Percentiles rank a stretch among this genome's conserved stretches.
Evolutionary conservation across 2,888 invertebrate species (phyloP).

Genomic region (Drosophila eohydei): DNA sequence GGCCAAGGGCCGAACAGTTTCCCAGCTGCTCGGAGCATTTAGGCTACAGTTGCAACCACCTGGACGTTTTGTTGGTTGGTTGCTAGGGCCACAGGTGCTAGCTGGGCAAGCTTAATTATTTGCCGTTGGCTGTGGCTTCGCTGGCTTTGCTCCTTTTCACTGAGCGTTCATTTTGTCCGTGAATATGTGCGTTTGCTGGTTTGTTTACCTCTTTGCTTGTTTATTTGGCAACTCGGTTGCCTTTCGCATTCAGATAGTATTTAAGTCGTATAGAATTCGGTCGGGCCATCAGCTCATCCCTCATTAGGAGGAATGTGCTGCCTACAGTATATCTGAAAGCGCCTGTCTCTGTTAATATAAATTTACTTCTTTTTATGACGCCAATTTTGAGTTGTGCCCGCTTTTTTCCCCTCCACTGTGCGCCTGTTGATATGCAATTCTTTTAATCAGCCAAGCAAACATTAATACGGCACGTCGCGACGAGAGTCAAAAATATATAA

Average conservation of each 20-base stretch:
- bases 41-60: slow-evolving; percentile 55
- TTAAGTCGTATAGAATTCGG: slow-evolving; percentile 58
- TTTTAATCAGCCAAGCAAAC: slow-evolving; percentile 13
- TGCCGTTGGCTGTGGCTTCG: slow-evolving; percentile 54
- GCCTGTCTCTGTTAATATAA: slow-evolving; percentile 54
- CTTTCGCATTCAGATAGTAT: slow-evolving; percentile 60
- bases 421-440: slow-evolving; percentile 37
- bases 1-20: background rate
- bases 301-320: slow-evolving; percentile 19
- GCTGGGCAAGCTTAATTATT: slow-evolving; percentile 73
- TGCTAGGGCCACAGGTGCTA: slow-evolving; percentile 64
- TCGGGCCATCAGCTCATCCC: slow-evolving; percentile 15
- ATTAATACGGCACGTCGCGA: background rate
- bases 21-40: slow-evolving; percentile 14
- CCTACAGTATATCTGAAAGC: slow-evolving; percentile 22
- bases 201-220: slow-evolving; percentile 14
- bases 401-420: background rate
- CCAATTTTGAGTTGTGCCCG: background rate
- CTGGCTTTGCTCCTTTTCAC: slow-evolving; percentile 27
- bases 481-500: background rate
- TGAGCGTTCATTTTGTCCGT: slow-evolving; percentile 24
- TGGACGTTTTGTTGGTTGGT: slow-evolving; percentile 14
- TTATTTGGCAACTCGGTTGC: slow-evolving; percentile 50
- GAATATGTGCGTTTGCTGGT: background rate
- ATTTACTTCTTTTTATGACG: slow-evolving; percentile 51